Evolutionary conservation across 2,888 invertebrate species (phyloP), one percentile per base, ranked within the genome.

Genomic region (Glomeris marginata): DNA sequence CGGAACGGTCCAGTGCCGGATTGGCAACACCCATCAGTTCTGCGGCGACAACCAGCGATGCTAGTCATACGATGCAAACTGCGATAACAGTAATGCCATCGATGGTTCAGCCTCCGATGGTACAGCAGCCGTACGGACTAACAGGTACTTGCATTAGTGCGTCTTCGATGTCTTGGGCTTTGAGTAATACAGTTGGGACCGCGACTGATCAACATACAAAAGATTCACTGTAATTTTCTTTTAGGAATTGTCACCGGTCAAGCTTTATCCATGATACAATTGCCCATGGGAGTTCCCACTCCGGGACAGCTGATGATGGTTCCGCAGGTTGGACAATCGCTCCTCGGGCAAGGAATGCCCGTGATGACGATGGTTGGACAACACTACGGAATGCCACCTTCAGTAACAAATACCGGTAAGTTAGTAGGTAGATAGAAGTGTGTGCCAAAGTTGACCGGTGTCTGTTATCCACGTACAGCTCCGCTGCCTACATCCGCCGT

Each of bases 251-350:
- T 55, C 3, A 53, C 52, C 15, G 52, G 54, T 38, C 57, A 56
- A 49, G 51, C 50, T 3, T 54, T 57, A 56, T 47, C 56, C 2
- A 52, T 52, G 47, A 57, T 58, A 55, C 54, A 51, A 48, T 38
- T 57, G 10, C 57, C 57, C 8, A 54, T 57, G 52, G 57, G 57
- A 8, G 56, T 57, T 38, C 54, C 57, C n/a, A 54, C 57, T n/a
- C 57, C 56, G 11, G 53, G 50, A 37, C 55, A 53, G 6, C 49
- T 55, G 54, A 47, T 58, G 45, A 57, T 58, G 57, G 54, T 58
- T 33, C 55, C 55, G 18, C 57, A 52, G 16, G 50, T 50, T 6
- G 49, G 54, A 2, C 53, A 53, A 36, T 45, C 43, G 10, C 34
- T 55, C 20, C 33, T 56, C 18, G 44, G 40, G 10, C 55, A 52